These are phyloP conservation scores for Drosophila virilis DNA, from an alignment of 1,140 invertebrate species.

Conservation along the genomic window DNA sequence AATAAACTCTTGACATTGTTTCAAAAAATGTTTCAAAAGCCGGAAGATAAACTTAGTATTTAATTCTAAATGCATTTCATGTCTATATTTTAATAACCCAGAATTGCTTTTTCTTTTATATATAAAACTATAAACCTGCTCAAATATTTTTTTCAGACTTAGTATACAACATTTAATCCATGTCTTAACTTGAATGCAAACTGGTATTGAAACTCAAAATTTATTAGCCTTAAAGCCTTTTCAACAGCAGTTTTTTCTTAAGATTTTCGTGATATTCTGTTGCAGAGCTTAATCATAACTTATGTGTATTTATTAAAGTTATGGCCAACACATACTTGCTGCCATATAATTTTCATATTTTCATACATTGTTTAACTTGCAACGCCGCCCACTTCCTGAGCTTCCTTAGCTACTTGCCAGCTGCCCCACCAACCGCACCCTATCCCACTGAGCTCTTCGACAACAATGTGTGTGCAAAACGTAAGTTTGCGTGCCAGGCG, in stretches of 20 bases:
- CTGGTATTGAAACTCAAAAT: conserved; percentile 2
- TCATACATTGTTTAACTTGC: conserved; percentile 77
- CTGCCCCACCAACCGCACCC: background rate
- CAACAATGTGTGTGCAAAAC: conserved; percentile 81
- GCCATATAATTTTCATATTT: conserved; percentile 81
- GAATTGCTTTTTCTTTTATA: too few relatives aligned
- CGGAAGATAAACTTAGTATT: too few relatives aligned
- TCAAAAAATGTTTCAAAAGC: too few relatives aligned
- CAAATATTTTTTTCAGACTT: background rate
- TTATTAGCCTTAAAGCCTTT: conserved; percentile 2
- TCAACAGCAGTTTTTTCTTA: conserved; percentile 1
- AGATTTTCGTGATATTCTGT: conserved; percentile 4
- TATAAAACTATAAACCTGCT: too few relatives aligned
- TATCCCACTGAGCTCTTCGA: conserved; percentile 15
- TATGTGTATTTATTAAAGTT: conserved; percentile 71
- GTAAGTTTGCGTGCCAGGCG: conserved; percentile 78
- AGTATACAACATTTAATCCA: too few relatives aligned
- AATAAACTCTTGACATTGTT: too few relatives aligned
- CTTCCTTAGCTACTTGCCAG: conserved; percentile 9
- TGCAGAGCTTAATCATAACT: conserved; percentile 40
- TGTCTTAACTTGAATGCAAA: background rate
- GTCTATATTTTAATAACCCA: too few relatives aligned
- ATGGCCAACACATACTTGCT: conserved; percentile 76
- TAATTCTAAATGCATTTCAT: too few relatives aligned
- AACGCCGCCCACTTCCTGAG: conserved; percentile 34